Percentiles rank a stretch among this genome's conserved stretches.
These are phyloP conservation scores for Lasius platythorax DNA, from an alignment of 2,888 invertebrate genomes.

Conservation along the genomic window DNA sequence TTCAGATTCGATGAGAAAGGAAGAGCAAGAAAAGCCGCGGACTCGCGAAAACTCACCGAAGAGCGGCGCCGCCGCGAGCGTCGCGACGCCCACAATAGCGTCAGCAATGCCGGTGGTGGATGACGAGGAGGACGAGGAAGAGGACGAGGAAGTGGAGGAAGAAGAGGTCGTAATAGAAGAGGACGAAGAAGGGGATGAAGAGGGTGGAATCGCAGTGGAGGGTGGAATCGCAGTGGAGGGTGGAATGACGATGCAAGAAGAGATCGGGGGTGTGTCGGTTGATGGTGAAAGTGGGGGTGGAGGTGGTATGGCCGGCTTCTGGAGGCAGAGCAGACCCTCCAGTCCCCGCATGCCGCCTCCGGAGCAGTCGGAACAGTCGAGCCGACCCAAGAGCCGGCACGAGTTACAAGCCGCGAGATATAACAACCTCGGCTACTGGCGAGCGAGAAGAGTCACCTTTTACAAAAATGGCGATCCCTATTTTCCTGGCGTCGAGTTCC, in stretches of 20 bases:
- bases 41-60: constrained; percentile 83
- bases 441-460: constrained; percentile 94
- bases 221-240: constrained; percentile 69
- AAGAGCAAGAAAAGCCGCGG: constrained; percentile 86
- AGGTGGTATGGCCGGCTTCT: constrained; percentile 86
- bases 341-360: constrained; percentile 87
- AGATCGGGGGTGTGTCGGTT: constrained; percentile 79
- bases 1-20: constrained; percentile 72
- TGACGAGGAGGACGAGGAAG: constrained; percentile 71
- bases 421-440: constrained; percentile 95
- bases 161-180: constrained; percentile 66
- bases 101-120: constrained; percentile 74
- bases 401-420: constrained; percentile 88
- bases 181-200: constrained; percentile 70
- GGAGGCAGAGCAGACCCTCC: constrained; percentile 87
- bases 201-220: constrained; percentile 72
- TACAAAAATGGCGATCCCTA: constrained; percentile 98
- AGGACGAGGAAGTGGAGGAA: constrained; percentile 70
- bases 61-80: constrained; percentile 75
- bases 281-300: constrained; percentile 77
- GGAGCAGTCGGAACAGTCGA: constrained; percentile 86
- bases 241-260: constrained; percentile 70
- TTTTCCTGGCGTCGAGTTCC: constrained; percentile 95
- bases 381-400: constrained; percentile 87
- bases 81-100: constrained; percentile 67